phyloP scores from a whole-genome alignment of 2,113 vertebrate species.

The Chunga burmeisteri region DNA sequence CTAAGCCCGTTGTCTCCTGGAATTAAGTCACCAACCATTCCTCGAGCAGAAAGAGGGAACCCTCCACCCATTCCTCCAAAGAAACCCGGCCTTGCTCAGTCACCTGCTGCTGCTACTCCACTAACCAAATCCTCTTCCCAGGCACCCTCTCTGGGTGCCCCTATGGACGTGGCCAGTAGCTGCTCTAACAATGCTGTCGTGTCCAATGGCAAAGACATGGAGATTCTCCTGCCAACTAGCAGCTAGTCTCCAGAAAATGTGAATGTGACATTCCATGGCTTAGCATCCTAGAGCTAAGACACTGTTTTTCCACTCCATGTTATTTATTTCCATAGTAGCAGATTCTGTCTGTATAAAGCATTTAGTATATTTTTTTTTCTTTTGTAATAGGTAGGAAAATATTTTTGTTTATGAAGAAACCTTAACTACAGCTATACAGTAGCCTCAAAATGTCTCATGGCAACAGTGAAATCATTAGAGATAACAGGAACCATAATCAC shows the following conservation, averaged over 20 bases:
- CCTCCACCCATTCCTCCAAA: constrained; percentile 96
- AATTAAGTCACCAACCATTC: constrained; percentile 87
- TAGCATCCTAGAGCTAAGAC: constrained; percentile 52
- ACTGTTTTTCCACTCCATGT: constrained; percentile 67
- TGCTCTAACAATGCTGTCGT: constrained; percentile 76
- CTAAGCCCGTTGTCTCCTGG: constrained; percentile 81
- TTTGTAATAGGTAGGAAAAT: constrained; percentile 64
- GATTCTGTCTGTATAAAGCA: constrained; percentile 72
- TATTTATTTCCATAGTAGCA: constrained; percentile 82
- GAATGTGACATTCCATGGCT: constrained; percentile 61
- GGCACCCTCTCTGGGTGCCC: constrained; percentile 14
- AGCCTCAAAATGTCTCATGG: constrained; percentile 52
- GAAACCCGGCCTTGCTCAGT: constrained; percentile 90
- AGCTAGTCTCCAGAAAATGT: constrained; percentile 69
- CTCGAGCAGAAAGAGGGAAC: constrained; percentile 88
- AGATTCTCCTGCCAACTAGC: constrained; percentile 87
- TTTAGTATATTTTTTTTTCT: constrained; percentile 58
- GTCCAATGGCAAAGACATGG: constrained; percentile 87
- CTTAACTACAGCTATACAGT: constrained; percentile 68
- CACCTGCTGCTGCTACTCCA: constrained; percentile 77
- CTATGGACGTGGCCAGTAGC: constrained; percentile 78
- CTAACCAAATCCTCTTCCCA: constrained; percentile 72
- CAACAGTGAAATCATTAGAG: constrained; percentile 5
- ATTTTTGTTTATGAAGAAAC: constrained; percentile 67
- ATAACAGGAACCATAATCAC: neutral